Evolutionary conservation across 2,797 vertebrate genomes (phyloP), one percentile per base, ranked within the genome.

Genomic region (Phaenicophaeus curvirostris): DNA sequence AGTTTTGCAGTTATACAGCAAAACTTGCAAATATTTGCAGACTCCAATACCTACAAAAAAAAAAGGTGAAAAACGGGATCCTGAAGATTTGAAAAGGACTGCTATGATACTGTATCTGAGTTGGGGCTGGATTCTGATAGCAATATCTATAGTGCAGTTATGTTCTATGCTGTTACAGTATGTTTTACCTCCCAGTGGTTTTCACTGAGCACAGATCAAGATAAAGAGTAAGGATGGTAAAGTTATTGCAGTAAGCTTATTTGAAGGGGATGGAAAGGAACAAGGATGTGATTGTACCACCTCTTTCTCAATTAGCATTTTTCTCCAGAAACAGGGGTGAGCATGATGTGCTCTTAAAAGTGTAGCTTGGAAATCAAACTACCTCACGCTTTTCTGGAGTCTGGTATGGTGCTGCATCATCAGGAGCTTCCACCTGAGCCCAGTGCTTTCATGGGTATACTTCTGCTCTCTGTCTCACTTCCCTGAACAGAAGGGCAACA

Each of bases 361-460:
- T 2, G 12, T 48, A 53, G 15, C 48, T 57, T 73, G 37, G 35
- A 76, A 81, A 51, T 8, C 15, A 65, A 41, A 46, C n/a, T 50
- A 41, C 31, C n/a, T n/a, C n/a, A n/a, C n/a, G n/a, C n/a, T 76
- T 76, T 24, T 19, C 7, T 55, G 51, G 33, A 74, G 24, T 11
- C 25, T 54, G 58, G 20, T 59, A 12, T n/a, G 21, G 9, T 0
- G 0, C 5, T 69, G 37, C 54, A n/a, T 12, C n/a, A n/a, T n/a
- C n/a, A n/a, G n/a, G n/a, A n/a, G n/a, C n/a, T n/a, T n/a, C n/a
- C n/a, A n/a, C n/a, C n/a, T 20, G 58, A 72, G 15, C 28, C 11
- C 28, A 55, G 11, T 5, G 17, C 37, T 79, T 59, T 58, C 25
- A 5, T 0, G 0, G 10, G 4, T 51, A 10, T 41, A 10, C 15